Base-by-base conservation (phyloP, 2,797 vertebrate species). In the Catostomus latipinnis region DNA sequence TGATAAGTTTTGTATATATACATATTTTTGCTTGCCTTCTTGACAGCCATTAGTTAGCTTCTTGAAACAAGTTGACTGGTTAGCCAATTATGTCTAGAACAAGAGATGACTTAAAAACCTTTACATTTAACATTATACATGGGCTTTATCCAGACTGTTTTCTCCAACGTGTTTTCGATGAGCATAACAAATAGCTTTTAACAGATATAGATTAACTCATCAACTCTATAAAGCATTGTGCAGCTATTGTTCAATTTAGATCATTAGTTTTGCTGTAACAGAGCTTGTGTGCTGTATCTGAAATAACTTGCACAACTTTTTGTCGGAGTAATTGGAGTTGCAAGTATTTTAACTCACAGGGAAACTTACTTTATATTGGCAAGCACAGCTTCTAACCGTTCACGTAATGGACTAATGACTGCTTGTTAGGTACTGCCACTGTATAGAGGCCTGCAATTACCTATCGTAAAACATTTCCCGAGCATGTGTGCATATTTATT, bases 121-220 rank as follows among this genome's bases (percentile, higher is more conserved):
- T 46, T 63, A 43, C 45, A 63, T 11, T 46, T 63, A 2, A 45
- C 43, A 43, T 62, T 46, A 63, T 13, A 63, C 34, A 63, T n/a
- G 2, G 12, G 34, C 43, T 13, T 65, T 65, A 13, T 46, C 62
- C 45, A 46, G 62, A 5, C 62, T 65, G 43, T 65, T 65, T 46
- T 12, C 62, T 65, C 46, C 43, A 46, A 6, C 46, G 34, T 43
- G 62, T 45, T 46, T 8, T 16, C 58, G 18, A 60, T 10, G 22
- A 60, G 16, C 57, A 60, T 65, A 5, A 3, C 13, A 7, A 46
- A 13, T 65, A 46, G 12, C 6, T 7, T 65, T 34, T 34, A 65
- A 65, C 43, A 65, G 62, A 65, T 65, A 65, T 13, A 45, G 62
- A 65, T 65, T 63, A 63, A 11, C 61, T 63, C 13, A 46, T 65